These are phyloP conservation scores for Malurus cyaneus DNA, from an alignment of 2,113 vertebrate species.

Conservation along the genomic window DNA sequence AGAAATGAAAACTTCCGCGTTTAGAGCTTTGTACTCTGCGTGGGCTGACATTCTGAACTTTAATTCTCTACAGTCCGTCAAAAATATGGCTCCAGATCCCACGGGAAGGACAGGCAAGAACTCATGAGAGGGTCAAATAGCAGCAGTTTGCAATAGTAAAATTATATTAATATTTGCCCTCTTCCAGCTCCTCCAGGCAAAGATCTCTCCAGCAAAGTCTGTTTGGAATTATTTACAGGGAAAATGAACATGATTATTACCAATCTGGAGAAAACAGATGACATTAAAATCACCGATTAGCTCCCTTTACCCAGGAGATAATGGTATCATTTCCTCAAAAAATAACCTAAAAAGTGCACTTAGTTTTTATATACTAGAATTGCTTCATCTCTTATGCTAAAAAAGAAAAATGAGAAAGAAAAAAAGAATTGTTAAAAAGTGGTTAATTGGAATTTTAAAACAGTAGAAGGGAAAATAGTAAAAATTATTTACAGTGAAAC, in stretches of 20 bases:
- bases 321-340: neutral
- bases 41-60: neutral
- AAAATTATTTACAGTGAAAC: neutral
- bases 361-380: neutral
- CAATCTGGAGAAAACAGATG: neutral
- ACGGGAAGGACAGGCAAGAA: neutral
- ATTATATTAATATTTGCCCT: neutral
- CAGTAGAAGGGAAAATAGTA: neutral
- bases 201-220: neutral
- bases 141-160: neutral
- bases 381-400: neutral
- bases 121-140: neutral
- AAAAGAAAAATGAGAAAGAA: neutral
- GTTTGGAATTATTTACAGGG: neutral
- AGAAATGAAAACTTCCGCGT: neutral
- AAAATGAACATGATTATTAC: neutral
- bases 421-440: neutral
- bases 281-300: neutral
- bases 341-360: neutral
- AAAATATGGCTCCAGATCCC: neutral
- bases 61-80: neutral
- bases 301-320: neutral
- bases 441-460: neutral
- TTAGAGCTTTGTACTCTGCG: neutral
- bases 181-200: neutral